A percentile compares a stretch with the other conserved stretches of the same genome.
Conservation (phyloP, 2,888 invertebrate genomes). For the Escarpia spicata region DNA sequence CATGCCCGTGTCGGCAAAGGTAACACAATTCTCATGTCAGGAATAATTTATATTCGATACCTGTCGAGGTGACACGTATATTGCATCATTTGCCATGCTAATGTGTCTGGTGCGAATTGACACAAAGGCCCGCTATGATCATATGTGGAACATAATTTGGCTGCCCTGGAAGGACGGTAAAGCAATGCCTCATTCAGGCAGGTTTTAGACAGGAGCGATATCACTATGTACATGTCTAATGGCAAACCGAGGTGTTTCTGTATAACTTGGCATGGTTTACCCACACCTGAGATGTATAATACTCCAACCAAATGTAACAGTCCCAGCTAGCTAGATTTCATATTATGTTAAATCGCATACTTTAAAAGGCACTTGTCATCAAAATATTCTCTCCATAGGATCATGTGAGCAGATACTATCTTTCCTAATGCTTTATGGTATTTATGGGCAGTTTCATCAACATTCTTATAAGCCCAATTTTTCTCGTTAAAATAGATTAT, state of each 20-base stretch:
- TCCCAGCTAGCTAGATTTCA: not conserved
- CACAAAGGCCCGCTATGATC: not conserved
- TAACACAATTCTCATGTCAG: not conserved
- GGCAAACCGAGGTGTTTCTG: not conserved
- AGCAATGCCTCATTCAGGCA: not conserved
- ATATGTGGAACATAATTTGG: not conserved
- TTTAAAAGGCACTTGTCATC: not conserved
- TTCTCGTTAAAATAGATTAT: too few relatives aligned
- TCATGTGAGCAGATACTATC: not conserved
- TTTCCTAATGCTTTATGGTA: not conserved
- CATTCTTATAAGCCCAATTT: too few relatives aligned
- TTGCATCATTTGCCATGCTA: constrained; percentile 16
- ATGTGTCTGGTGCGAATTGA: not conserved
- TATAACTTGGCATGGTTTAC: not conserved
- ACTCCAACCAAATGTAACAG: not conserved
- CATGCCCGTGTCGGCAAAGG: not conserved
- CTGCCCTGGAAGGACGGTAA: not conserved
- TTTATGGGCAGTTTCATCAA: too few relatives aligned
- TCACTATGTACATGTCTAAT: not conserved
- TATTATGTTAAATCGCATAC: not conserved
- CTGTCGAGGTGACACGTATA: not conserved
- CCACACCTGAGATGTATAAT: not conserved
- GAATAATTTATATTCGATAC: constrained; percentile 6
- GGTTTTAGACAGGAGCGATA: not conserved
- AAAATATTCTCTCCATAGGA: not conserved